Base-by-base conservation (phyloP, 2,797 vertebrate genomes). In the Psittacula echo region DNA sequence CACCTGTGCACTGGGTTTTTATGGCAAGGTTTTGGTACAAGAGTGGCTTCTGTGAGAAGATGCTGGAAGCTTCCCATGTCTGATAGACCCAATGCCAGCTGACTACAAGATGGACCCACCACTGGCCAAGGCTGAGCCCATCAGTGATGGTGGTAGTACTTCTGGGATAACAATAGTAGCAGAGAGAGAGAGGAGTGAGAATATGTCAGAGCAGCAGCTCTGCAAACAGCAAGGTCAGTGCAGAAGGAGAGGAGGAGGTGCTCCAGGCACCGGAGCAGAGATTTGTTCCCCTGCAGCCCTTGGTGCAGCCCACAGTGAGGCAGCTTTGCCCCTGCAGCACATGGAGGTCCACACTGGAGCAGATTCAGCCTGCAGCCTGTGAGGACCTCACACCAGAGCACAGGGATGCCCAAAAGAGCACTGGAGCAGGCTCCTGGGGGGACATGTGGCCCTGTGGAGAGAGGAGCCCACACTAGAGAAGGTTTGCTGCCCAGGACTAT, bases 401-500 rank as follows among this genome's bases (percentile, higher is more conserved):
- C 18, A 9, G 32, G 32, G 15, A 32, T 67, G 37, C 21, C 22
- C 18, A 19, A 21, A 74, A 19, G 26, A 65, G 30, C 32, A 8
- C 1, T 78, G 42, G 20, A 44, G 12, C 13, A 7, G 21, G 61
- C 4, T 77, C 19, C 50, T 61, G 20, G 53, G 32, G 61, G 19
- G 37, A n/a, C 16, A 17, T 62, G 37, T 62, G 13, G 18, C 22
- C 27, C 32, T 2, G 3, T 34, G 29, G 48, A 64, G 42, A 50
- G 42, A 74, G 23, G 7, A 64, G 17, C 11, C 32, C 10, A 8
- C 11, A 4, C 7, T 73, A 45, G 19, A 80, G 9, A 17, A 48
- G 54, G 13, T 62, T 30, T 62, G 9, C 42, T 50, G 48, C 13
- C 48, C 48, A n/a, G 68, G 32, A 62, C 3, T 99, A 99, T 2